Evolutionary conservation across 1,140 invertebrate genomes (phyloP).

Genomic region (Drosophila yakuba): DNA sequence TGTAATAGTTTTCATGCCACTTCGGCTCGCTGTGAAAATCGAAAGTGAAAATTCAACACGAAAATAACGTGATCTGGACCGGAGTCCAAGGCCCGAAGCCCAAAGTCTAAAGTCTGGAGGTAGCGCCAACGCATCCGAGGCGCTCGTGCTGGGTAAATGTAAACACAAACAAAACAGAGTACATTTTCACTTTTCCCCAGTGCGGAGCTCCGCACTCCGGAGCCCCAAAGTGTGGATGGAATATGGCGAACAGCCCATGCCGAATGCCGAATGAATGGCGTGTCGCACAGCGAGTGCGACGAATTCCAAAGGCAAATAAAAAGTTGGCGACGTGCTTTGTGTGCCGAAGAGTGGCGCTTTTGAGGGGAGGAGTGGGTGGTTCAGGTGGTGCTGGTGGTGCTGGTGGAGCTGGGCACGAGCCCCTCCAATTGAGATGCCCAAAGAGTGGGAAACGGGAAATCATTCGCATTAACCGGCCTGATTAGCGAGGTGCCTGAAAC

Average conservation of each 20-base stretch:
- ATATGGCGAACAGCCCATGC: constrained; percentile 6
- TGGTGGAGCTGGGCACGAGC: constrained; percentile 32
- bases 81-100: constrained; percentile 6
- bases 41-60: constrained; percentile 79
- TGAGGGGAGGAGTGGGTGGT: neutral
- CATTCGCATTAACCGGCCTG: constrained; percentile 30
- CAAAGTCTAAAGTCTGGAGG: constrained; percentile 1
- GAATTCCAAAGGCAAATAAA: constrained; percentile 71
- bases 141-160: constrained; percentile 63
- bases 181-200: constrained; percentile 73
- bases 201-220: constrained; percentile 9
- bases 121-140: constrained; percentile 39
- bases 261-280: constrained; percentile 10
- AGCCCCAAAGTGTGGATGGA: constrained; percentile 24
- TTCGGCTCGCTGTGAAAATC: constrained; percentile 38
- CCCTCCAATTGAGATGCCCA: constrained; percentile 23
- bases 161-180: constrained; percentile 77
- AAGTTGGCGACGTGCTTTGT: constrained; percentile 73
- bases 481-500: constrained; percentile 36
- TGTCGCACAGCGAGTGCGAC: constrained; percentile 49
- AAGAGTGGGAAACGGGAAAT: constrained; percentile 27
- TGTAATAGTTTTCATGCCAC: constrained; percentile 46
- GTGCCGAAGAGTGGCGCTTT: constrained; percentile 42
- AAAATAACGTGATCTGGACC: constrained; percentile 67
- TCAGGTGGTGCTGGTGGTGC: neutral